Base-by-base conservation (phyloP, 1,140 invertebrate species). In the Drosophila repleta region DNA sequence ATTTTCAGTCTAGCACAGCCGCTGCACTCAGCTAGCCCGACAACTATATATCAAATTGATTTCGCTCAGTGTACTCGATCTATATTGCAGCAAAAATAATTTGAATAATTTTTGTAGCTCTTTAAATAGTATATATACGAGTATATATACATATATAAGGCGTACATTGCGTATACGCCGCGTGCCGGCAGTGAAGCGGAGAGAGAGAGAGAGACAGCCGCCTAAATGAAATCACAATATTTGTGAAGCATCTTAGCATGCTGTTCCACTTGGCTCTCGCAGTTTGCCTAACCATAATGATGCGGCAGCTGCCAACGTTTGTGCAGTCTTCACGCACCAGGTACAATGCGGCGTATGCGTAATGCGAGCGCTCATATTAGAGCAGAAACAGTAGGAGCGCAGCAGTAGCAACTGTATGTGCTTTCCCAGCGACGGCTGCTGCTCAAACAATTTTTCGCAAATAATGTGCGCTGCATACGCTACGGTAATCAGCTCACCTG, bases 41-140 rank as follows among this genome's bases (percentile, higher is more conserved):
- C 81, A 87, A 85, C 77, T 87, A 87, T 77, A 74, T 58, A n/a
- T n/a, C n/a, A 77, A 81, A 67, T 77, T 61, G 61, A 80, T 76
- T 76, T 84, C 60, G 35, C 56, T 65, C 51, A 46, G 65, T 67
- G 15, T 41, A 24, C 32, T n/a, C 21, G 11, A 57, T 41, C 11
- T 55, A 21, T 39, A 24, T 39, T 15, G 5, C 21, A 21, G 39
- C 5, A 32, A 21, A 46, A 8, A 53, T 24, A 10, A 41, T 29
- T 13, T 26, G 11, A 13, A 45, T 57, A 20, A 11, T 41, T 43
- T 43, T 35, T 13, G 8, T 48, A 24, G 4, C 55, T 29, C 21
- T 43, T 57, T 43, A 57, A 57, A 43, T n/a, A 1, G 6, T 8
- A 8, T 43, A 8, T 15, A 3, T 17, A 43, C 3, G 8, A 24